These are phyloP conservation scores for Pheosia gnoma DNA, from an alignment of 2,888 invertebrate genomes.

Conservation along the genomic window DNA sequence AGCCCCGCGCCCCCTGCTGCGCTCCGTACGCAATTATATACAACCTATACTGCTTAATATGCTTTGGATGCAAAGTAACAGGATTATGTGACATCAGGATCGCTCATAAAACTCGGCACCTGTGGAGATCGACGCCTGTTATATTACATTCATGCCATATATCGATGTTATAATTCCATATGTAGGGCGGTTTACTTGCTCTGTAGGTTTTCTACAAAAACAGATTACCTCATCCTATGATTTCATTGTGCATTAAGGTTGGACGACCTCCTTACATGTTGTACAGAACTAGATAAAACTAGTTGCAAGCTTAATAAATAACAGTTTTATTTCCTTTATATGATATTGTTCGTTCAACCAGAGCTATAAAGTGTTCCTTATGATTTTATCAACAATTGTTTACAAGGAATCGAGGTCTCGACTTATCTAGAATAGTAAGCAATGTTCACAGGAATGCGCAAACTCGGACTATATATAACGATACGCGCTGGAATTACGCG, in stretches of 20 bases:
- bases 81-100: conserved; percentile 31
- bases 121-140: not conserved
- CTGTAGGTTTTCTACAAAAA: too few relatives aligned
- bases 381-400: not conserved
- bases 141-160: too few relatives aligned
- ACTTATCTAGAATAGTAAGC: not conserved
- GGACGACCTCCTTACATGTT: too few relatives aligned
- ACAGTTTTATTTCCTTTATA: not conserved
- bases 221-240: too few relatives aligned
- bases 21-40: conserved; percentile 14
- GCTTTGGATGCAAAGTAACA: conserved; percentile 30
- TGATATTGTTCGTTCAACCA: not conserved
- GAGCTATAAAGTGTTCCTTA: not conserved
- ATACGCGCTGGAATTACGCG: not conserved
- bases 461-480: not conserved
- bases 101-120: conserved; percentile 13
- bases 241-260: too few relatives aligned
- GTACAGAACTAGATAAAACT: too few relatives aligned
- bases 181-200: too few relatives aligned
- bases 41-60: conserved; percentile 9
- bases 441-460: not conserved
- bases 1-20: not conserved
- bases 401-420: not conserved
- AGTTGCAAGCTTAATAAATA: not conserved
- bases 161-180: too few relatives aligned